Evolutionary conservation across 1,140 invertebrate genomes (phyloP), one percentile per base, ranked within the genome.

Genomic region (Trachymyrmex cornetzi): DNA sequence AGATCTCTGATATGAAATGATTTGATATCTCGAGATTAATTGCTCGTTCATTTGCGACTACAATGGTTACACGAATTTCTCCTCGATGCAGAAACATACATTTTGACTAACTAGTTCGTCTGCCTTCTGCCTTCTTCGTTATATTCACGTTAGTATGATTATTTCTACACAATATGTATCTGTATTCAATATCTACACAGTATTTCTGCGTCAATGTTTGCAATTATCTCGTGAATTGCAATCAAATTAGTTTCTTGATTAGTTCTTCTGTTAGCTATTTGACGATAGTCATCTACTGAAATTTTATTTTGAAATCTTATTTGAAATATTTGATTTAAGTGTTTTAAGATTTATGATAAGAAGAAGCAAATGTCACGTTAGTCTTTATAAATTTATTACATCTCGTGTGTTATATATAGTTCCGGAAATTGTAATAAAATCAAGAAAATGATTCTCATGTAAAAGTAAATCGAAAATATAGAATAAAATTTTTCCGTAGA

Each of bases 1-100:
- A 57, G 82, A 75, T 77, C 48, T 57, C 55, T 85, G 24, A 63
- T 63, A 59, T 79, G 77, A 61, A 64, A 72, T 48, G n/a, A 34
- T 82, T 50, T 48, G 55, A 72, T 77, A 27, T 86, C 11, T 27
- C 11, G 30, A 22, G 24, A 69, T 34, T 86, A 87, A 87, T 61
- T n/a, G 7, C 44, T 44, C 6, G 24, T n/a, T 6, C 55, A 27
- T 22, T 22, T 12, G 19, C 67, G 80, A 74, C 27, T 80, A 59
- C 16, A 50, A 24, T 38, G 69, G n/a, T 86, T 85, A 64, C 50
- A 19, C 3, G 12, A 11, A 57, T 53, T 69, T 66, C 19, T 38
- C 14, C n/a, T 72, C 38, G 27, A 74, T 59, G 53, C 12, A 14
- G 3, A 3, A 38, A 12, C 22, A 11, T 57, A 38, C 24, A 22